Evolutionary conservation across 2,888 invertebrate genomes (phyloP).

Genomic region (Drosophila heteroneura): DNA sequence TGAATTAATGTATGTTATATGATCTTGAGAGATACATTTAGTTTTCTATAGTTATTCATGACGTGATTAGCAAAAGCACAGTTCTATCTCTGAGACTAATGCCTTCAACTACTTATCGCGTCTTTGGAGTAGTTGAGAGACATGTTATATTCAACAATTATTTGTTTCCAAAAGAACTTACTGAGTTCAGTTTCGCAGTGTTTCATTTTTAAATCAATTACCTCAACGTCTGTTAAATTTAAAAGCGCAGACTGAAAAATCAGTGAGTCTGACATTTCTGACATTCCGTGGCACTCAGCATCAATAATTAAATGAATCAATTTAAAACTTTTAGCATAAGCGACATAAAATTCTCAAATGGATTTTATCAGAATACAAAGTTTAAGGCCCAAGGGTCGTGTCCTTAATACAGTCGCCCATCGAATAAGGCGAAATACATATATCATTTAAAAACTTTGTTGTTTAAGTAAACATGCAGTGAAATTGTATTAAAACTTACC

Average conservation of each 20-base stretch:
- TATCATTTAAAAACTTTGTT: conserved; percentile 5
- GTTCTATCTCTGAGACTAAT: background rate
- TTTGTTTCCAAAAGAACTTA: background rate
- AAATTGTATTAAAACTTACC: conserved; percentile 53
- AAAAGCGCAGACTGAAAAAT: conserved; percentile 17
- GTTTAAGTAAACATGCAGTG: conserved; percentile 14
- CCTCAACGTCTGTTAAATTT: background rate
- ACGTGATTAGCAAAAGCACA: background rate
- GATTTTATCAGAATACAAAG: conserved; percentile 23
- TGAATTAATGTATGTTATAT: background rate
- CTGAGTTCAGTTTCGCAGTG: background rate
- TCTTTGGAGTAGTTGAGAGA: background rate
- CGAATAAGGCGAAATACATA: conserved; percentile 5
- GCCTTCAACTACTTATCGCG: background rate
- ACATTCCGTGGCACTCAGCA: conserved; percentile 5
- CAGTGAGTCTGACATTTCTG: conserved; percentile 4
- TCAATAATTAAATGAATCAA: conserved; percentile 54
- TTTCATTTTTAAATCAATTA: conserved; percentile 7
- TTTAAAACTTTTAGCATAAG: conserved; percentile 45
- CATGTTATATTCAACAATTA: background rate
- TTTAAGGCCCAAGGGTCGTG: conserved; percentile 1
- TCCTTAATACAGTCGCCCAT: conserved; percentile 4
- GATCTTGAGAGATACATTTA: background rate
- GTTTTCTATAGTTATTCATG: background rate
- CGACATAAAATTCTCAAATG: conserved; percentile 17